Evolutionary conservation across 2,797 vertebrate genomes (phyloP).

Genomic region (Leptoclinus maculatus): DNA sequence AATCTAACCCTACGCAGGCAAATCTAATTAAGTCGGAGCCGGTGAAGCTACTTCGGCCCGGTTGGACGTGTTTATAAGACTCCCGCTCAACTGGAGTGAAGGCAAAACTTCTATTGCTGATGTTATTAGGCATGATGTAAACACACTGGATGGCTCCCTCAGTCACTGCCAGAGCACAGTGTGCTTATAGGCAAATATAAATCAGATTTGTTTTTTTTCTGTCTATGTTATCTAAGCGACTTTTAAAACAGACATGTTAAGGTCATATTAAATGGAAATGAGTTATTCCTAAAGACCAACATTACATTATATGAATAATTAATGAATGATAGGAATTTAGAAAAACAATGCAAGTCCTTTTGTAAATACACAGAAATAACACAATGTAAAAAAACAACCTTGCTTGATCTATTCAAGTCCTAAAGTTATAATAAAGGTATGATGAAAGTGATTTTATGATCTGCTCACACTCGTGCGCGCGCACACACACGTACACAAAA

Average conservation of each 20-base stretch:
- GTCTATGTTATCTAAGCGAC: not conserved
- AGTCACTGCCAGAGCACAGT: not conserved
- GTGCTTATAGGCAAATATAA: not conserved
- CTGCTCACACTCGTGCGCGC: not conserved
- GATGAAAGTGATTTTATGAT: conserved; percentile 34
- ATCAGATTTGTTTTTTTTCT: not conserved
- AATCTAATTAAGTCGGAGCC: conserved; percentile 66
- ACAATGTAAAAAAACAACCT: not conserved
- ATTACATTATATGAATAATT: not conserved
- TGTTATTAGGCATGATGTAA: conserved; percentile 76
- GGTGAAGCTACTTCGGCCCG: conserved; percentile 49
- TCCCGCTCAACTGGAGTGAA: conserved; percentile 61
- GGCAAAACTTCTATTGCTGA: conserved; percentile 68
- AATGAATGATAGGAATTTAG: not conserved
- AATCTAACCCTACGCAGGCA: conserved; percentile 59
- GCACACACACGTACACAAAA: not conserved
- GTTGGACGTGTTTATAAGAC: conserved; percentile 63
- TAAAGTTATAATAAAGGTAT: not conserved
- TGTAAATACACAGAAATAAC: not conserved
- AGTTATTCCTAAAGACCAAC: not conserved
- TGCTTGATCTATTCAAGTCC: not conserved
- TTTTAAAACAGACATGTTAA: not conserved
- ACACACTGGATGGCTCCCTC: conserved; percentile 58
- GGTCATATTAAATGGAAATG: not conserved
- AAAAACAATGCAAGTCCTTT: not conserved